Evolutionary conservation across 2,888 invertebrate species (phyloP), one percentile per base, ranked within the genome.

Genomic region (Chrysopilus asiliformis): DNA sequence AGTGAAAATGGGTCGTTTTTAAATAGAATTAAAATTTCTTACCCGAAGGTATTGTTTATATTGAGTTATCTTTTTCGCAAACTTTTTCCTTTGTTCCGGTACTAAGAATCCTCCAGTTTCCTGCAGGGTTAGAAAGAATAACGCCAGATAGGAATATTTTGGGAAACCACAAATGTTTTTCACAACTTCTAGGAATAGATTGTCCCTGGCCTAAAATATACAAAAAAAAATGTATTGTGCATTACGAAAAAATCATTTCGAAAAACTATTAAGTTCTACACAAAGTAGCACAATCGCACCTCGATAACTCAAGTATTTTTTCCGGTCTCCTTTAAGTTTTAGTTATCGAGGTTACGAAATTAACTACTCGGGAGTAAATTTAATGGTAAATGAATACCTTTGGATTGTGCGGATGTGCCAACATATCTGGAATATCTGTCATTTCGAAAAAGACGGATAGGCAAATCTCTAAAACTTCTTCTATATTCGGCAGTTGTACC

Each of bases 81-180:
- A 68, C 36, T 58, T 40, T 1, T 39, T 36, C 12, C 49, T 47
- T 31, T 56, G 49, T 2, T 47, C 41, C 7, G 48, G 47, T 22
- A 64, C 55, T 12, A 72, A 59, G 47, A 68, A 66, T 10, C 64
- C 57, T 6, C 62, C 57, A 4, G 58, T 60, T 29, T 55, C 50
- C 20, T 55, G 48, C 14, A 71, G 53, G 6, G 67, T 45, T 17
- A 64, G 52, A 52, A 72, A 72, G 14, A 66, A 53, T 4, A 72
- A 54, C 19, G 61, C 66, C 37, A 67, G 66, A 27, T 66, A 53
- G 10, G 68, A 67, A 15, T 68, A 62, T n/a, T 60, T 32, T 50
- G 68, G 45, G 49, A 57, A 32, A 56, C 68, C 43, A 50, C 49
- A 41, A 2, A 50, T 3, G 13, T 53, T 49, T 46, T 60, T 60